Evolutionary conservation across 2,113 vertebrate species (phyloP).

Genomic region (Barnardius zonarius): DNA sequence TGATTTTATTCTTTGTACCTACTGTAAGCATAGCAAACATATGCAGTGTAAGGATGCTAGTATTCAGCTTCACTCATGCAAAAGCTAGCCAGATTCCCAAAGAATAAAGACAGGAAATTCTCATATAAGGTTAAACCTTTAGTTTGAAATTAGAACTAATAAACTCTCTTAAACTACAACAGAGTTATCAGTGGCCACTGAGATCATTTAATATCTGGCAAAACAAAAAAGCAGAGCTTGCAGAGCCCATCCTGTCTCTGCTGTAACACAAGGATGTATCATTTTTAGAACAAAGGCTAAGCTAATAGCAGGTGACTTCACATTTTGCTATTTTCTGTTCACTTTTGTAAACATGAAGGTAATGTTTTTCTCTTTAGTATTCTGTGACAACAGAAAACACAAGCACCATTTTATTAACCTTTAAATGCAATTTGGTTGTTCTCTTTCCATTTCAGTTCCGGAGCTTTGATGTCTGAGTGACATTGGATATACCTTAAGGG

Average conservation of each 20-base stretch:
- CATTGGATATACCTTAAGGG: conserved; percentile 48
- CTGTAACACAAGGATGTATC: background rate
- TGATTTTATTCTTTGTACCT: background rate
- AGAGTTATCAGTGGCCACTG: background rate
- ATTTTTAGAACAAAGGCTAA: conserved; percentile 51
- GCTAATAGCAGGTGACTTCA: conserved; percentile 25
- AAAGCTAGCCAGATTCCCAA: background rate
- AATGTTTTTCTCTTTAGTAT: conserved; percentile 54
- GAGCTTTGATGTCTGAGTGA: conserved; percentile 62
- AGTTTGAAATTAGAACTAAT: background rate
- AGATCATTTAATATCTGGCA: background rate
- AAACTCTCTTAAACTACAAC: background rate
- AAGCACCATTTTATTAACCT: conserved; percentile 57
- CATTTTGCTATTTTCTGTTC: conserved; percentile 26
- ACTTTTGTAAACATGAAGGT: conserved; percentile 44
- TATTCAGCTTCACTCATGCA: background rate
- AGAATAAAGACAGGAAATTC: background rate
- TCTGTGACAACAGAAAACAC: conserved; percentile 55
- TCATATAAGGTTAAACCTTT: background rate
- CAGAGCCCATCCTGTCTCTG: background rate
- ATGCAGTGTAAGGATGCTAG: background rate
- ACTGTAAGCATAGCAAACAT: background rate
- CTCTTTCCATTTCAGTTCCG: conserved; percentile 41
- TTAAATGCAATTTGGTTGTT: conserved; percentile 35
- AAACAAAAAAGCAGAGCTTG: conserved; percentile 17